Evolutionary conservation across 1,140 invertebrate genomes (phyloP), one percentile per base, ranked within the genome.

Genomic region (Trinorchestia longiramus): DNA sequence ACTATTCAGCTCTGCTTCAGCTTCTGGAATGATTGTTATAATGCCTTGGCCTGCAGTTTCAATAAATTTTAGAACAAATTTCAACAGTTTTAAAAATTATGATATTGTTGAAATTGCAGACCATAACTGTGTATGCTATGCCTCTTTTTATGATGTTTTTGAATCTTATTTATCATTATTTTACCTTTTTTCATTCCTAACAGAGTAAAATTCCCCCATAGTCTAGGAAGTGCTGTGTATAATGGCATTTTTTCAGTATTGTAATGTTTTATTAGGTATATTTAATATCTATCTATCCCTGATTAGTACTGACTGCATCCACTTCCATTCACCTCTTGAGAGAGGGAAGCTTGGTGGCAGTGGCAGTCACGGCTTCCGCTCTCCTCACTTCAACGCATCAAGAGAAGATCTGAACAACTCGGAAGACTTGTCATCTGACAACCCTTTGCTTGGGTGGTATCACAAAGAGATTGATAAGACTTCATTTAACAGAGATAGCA

Each of bases 281-380:
- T 90, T 41, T 90, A 90, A 42, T 42, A 90, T 90, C 43, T 42
- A 8, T 11, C 4, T 90, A 19, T 43, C 44, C 41, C 41, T 94
- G 1, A 6, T 47, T n/a, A 47, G 43, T 40, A n/a, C n/a, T 43
- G 17, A 94, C 47, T 94, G 92, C 43, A 94, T 94, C 4, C 6
- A 94, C 19, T 94, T 17, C n/a, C 92, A 94, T 40, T 94, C 92
- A 43, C 92, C 92, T 4, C 92, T 94, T 94, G 92, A 94, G 47
- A 94, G 44, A 45, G 44, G 92, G 28, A 94, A 94, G 43, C 41
- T 94, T 94, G 92, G 44, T 45, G 43, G 41, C 15, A 47, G 92
- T 28, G 17, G 36, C 41, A 94, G 43, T 47, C 92, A 94, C 47
- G 92, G 92, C 36, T 44, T 47, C 45, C 36, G 88, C 0, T 90